A percentile compares a stretch with the other conserved stretches of the same genome.
These are phyloP conservation scores for Tylochromis polylepis DNA, from an alignment of 2,113 vertebrate species.

Conservation along the genomic window DNA sequence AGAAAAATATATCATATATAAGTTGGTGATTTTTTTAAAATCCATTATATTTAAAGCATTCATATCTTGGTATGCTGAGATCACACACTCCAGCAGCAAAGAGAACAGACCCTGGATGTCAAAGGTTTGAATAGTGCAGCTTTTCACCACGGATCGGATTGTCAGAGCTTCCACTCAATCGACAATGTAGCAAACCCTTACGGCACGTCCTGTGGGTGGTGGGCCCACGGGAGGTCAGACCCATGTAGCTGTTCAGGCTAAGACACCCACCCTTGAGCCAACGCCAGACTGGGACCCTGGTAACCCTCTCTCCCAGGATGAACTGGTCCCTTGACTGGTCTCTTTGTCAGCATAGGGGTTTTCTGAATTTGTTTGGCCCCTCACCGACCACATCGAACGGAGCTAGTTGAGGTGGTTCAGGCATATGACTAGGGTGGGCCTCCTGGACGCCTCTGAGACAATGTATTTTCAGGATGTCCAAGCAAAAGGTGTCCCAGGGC, in stretches of 20 bases:
- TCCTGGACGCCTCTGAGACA: not conserved
- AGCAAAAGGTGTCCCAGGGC: not conserved
- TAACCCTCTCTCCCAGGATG: not conserved
- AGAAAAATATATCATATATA: not conserved
- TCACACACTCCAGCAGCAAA: not conserved
- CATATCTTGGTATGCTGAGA: not conserved
- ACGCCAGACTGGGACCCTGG: not conserved
- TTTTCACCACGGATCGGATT: no score
- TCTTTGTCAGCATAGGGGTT: not conserved
- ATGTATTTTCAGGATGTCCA: not conserved
- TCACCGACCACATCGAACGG: accelerated
- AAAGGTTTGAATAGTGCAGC: not conserved
- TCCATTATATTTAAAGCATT: not conserved
- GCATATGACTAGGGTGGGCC: not conserved
- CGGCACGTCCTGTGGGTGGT: accelerated
- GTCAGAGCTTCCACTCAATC: not conserved
- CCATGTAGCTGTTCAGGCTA: not conserved
- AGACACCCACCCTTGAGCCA: not conserved
- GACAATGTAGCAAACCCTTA: not conserved
- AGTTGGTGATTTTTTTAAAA: not conserved
- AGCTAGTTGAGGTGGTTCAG: not conserved
- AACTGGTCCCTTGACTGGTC: not conserved
- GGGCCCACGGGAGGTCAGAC: not conserved
- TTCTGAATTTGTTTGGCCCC: not conserved
- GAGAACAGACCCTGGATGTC: not conserved